Base-by-base conservation (phyloP, 2,113 vertebrate species). In the Psittacara wagleri region DNA sequence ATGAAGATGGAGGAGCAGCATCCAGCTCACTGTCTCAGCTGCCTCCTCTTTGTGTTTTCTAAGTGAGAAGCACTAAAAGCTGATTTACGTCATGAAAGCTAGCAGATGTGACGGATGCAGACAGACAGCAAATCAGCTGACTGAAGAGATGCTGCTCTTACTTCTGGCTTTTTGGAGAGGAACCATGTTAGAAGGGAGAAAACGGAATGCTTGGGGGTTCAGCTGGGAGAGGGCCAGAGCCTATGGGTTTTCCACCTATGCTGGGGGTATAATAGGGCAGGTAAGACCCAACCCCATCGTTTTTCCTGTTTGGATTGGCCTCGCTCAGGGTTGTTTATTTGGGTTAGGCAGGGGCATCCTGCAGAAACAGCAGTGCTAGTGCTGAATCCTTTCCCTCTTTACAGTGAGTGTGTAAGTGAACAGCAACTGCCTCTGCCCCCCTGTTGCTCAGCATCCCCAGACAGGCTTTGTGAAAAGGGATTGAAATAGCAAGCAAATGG, bases 1-100 rank as follows among this genome's bases (percentile, higher is more conserved):
- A 82, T 13, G 12, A 74, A 81, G 66, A 78, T 79, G 80, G 69
- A 96, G 81, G 62, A 91, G 35, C 61, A 84, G 69, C 83, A 79
- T 28, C 80, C 72, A 95, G 41, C 43, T 94, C 73, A 8, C 59
- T 84, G 77, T 54, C 88, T 96, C 83, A 90, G 92, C 93, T 92
- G 88, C 83, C 83, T 94, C 51, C 88, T 86, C 92, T 92, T 97
- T 82, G 74, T 92, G 41, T 84, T 91, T 83, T 73, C 92, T 41
- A 84, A 96, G 95, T 49, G 91, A 89, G 92, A 69, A 91, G 92
- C 94, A 89, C 93, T 89, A 94, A 92, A 95, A 85, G 59, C 92
- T 83, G 92, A 89, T 84, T 96, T 79, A 95, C 83, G 86, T 95
- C 92, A 95, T 43, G 61, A 76, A 57, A 85, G 83, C 39, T 33